Percentiles rank a stretch among this genome's conserved stretches.
These are phyloP conservation scores for Streblospio benedicti DNA, from an alignment of 1,140 invertebrate genomes.

Conservation along the genomic window DNA sequence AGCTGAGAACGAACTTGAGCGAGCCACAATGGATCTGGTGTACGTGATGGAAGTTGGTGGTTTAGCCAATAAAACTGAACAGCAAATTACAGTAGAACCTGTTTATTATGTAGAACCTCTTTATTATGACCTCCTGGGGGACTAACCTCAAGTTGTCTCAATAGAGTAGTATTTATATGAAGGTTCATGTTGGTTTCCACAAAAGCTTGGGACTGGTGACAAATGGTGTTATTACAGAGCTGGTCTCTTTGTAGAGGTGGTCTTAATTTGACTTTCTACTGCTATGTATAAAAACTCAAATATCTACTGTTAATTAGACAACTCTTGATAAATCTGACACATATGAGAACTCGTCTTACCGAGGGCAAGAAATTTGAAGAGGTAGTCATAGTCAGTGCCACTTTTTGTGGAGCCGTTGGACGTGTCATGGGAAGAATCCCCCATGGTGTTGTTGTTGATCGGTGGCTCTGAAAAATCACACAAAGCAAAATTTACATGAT, in stretches of 20 bases:
- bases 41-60: no score
- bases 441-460: no score
- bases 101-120: no score
- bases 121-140: no score
- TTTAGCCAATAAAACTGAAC: no score
- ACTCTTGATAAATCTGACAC: background rate
- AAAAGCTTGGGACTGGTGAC: background rate
- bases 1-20: no score
- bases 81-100: no score
- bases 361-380: conserved; percentile 88
- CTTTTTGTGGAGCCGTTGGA: conserved; percentile 4
- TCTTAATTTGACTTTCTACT: background rate
- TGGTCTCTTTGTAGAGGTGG: background rate
- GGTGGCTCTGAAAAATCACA: no score
- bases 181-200: background rate
- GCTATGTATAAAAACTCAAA: background rate
- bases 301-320: background rate
- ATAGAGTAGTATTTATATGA: background rate
- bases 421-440: conserved; percentile 3
- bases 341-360: no score
- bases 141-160: no score
- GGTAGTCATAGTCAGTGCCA: conserved; percentile 81
- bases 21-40: no score
- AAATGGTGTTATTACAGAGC: background rate
- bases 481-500: no score